Evolutionary conservation across 2,797 vertebrate genomes (phyloP).

Genomic region (Lagorchestes hirsutus): DNA sequence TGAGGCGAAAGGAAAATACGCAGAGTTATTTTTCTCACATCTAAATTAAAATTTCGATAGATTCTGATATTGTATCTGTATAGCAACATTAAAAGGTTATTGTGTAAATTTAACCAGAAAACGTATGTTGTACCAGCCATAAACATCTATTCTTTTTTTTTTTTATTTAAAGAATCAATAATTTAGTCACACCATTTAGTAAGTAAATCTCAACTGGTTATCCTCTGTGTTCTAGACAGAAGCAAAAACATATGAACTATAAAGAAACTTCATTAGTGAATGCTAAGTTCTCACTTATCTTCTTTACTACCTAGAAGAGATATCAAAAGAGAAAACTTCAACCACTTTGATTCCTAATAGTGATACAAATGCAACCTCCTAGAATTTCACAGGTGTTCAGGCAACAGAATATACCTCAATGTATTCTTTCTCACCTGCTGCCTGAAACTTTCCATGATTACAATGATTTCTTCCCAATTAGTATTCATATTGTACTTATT

Average conservation of each 20-base stretch:
- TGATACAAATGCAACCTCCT: conserved; percentile 2
- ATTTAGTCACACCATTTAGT: neutral
- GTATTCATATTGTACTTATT: neutral
- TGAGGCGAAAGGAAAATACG: conserved; percentile 36
- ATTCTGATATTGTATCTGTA: neutral
- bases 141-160: conserved; percentile 6
- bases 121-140: conserved; percentile 17
- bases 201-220: neutral
- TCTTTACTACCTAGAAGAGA: conserved; percentile 36
- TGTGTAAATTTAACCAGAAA: neutral
- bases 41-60: conserved; percentile 4
- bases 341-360: neutral
- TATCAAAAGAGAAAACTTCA: conserved; percentile 8
- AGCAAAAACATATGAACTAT: neutral
- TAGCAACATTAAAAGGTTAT: neutral
- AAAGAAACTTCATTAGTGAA: neutral
- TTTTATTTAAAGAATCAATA: conserved; percentile 46
- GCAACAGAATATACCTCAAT: neutral
- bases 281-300: conserved; percentile 47
- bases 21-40: conserved; percentile 9
- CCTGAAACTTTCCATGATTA: neutral
- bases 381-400: conserved; percentile 36
- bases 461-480: neutral
- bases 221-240: neutral
- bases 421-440: neutral